Conservation (phyloP, 35 echinoderm and acorn worm species). For the Amphiura filiformis region DNA sequence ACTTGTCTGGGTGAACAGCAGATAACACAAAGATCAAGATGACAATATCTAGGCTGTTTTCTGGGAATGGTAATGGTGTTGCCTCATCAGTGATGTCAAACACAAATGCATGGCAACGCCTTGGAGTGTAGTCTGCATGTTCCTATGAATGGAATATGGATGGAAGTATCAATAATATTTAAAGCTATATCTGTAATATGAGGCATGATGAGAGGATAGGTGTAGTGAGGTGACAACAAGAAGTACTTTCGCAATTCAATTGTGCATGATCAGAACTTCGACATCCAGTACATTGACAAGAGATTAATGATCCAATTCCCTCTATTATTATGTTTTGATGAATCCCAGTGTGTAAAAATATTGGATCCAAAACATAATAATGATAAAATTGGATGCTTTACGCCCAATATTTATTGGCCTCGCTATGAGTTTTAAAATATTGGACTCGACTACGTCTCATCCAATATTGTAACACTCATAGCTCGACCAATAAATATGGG, state of each 20-base stretch:
- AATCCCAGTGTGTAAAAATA: too few relatives aligned
- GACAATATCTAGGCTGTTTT: conserved; percentile 78
- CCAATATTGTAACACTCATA: too few relatives aligned
- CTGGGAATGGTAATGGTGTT: conserved; percentile 68
- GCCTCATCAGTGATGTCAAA: conserved; percentile 71
- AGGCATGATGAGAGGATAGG: not conserved
- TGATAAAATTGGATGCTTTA: too few relatives aligned
- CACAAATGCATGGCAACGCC: conserved; percentile 93
- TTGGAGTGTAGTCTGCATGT: conserved; percentile 69
- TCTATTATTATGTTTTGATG: too few relatives aligned
- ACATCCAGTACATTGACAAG: too few relatives aligned
- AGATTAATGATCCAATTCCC: too few relatives aligned
- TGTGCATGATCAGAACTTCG: not conserved
- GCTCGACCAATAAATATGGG: too few relatives aligned
- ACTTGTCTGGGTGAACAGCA: conserved; percentile 91
- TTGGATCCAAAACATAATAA: too few relatives aligned
- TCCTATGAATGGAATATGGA: conserved; percentile 18
- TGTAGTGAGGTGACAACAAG: not conserved
- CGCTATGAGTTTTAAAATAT: too few relatives aligned
- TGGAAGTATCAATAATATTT: too few relatives aligned
- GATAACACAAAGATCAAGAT: conserved; percentile 97
- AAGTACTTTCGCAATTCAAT: not conserved
- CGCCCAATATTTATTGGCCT: too few relatives aligned
- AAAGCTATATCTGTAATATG: not conserved
- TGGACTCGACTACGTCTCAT: too few relatives aligned